phyloP scores from a whole-genome alignment of 2,113 vertebrate genomes.

The Corvus cornix region DNA sequence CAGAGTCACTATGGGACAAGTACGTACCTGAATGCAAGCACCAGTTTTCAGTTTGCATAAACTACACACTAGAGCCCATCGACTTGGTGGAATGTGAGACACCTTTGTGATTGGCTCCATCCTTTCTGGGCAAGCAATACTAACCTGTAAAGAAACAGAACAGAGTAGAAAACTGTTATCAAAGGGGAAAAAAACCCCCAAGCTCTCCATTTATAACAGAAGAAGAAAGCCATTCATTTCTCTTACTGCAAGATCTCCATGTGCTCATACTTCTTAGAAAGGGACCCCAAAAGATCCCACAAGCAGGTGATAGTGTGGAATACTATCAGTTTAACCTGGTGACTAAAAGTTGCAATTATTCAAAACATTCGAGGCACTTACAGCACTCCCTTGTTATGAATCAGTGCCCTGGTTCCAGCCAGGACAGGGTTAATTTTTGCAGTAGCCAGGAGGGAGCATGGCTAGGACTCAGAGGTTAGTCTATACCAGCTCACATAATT shows the following conservation, averaged over 20 bases:
- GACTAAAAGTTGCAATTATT: not conserved
- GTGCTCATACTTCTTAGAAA: not conserved
- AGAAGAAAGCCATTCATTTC: not conserved
- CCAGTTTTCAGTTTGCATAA: conserved; percentile 97
- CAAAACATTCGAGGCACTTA: not conserved
- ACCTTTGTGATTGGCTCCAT: conserved; percentile 99
- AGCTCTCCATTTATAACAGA: not conserved
- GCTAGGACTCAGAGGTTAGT: not conserved
- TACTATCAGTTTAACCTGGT: not conserved
- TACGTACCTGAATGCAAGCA: conserved; percentile 92
- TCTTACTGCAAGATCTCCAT: not conserved
- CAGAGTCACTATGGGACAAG: not conserved
- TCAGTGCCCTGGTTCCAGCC: not conserved
- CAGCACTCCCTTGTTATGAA: not conserved
- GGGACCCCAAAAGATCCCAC: not conserved
- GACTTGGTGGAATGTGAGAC: conserved; percentile 95
- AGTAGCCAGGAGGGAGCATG: not conserved
- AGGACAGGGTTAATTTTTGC: not conserved
- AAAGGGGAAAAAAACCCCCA: not conserved
- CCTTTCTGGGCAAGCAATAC: conserved; percentile 95
- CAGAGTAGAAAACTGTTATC: not conserved
- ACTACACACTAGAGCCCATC: conserved; percentile 96
- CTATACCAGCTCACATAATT: not conserved
- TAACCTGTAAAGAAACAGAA: conserved; percentile 80
- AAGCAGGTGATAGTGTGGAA: not conserved